These are phyloP conservation scores for Eucriotettix oculatus DNA, from an alignment of 2,888 invertebrate species.

Conservation along the genomic window DNA sequence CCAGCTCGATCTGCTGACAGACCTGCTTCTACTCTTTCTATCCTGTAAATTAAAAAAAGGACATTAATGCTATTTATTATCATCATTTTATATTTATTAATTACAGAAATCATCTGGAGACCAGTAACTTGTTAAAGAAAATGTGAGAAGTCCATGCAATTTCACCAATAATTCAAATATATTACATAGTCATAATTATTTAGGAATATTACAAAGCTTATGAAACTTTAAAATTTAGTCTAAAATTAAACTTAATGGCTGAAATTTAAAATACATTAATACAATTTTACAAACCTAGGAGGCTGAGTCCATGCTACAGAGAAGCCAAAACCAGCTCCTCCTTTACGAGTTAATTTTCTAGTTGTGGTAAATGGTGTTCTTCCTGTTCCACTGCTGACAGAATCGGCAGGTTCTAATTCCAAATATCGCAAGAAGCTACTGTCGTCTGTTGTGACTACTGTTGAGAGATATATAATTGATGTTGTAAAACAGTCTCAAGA, in stretches of 20 bases:
- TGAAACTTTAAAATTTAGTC: too few species aligned
- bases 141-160: too few species aligned
- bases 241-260: too few species aligned
- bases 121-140: too few species aligned
- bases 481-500: too few species aligned
- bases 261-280: too few species aligned
- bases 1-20: constrained; percentile 72
- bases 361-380: constrained; percentile 73
- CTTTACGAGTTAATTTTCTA: constrained; percentile 33
- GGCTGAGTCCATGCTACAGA: constrained; percentile 82
- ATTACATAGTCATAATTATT: too few species aligned
- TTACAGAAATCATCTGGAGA: too few species aligned
- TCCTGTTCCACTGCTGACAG: constrained; percentile 43
- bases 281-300: constrained; percentile 30
- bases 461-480: neutral
- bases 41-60: constrained; percentile 26
- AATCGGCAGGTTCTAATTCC: constrained; percentile 61
- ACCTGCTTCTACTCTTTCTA: constrained; percentile 67
- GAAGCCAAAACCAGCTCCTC: constrained; percentile 58
- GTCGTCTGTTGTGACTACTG: constrained; percentile 6
- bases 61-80: too few species aligned
- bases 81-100: too few species aligned
- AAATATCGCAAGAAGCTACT: constrained; percentile 41
- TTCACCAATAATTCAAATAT: too few species aligned
- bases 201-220: too few species aligned